Evolutionary conservation across 2,797 vertebrate genomes (phyloP).

Genomic region (Amblyraja radiata): DNA sequence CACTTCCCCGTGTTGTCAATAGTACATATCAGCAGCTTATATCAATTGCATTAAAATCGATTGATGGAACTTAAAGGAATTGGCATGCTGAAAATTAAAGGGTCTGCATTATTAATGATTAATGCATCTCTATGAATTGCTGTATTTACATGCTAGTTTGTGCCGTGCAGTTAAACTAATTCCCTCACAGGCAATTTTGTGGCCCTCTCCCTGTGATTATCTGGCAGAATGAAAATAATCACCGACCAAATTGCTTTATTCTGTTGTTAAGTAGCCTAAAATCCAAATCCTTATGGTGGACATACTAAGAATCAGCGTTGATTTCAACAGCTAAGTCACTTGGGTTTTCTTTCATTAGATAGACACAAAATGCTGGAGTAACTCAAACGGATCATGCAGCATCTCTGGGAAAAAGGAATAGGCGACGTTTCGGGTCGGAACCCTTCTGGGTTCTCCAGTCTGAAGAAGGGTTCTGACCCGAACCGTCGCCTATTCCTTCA

Average conservation of each 20-base stretch:
- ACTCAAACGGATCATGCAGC: too few species aligned
- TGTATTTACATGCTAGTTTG: background rate
- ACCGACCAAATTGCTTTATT: background rate
- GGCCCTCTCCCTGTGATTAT: background rate
- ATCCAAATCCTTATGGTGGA: background rate
- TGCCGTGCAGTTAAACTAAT: constrained; percentile 12
- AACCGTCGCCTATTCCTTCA: too few species aligned
- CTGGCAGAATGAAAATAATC: background rate
- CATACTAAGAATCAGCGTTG: background rate
- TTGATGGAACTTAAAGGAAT: constrained; percentile 22
- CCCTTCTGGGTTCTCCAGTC: too few species aligned
- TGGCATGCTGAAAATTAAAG: constrained; percentile 15
- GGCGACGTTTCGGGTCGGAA: too few species aligned
- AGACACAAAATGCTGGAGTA: background rate
- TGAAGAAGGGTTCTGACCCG: too few species aligned
- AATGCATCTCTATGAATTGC: background rate
- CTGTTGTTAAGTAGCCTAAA: constrained; percentile 14
- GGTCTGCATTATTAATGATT: background rate
- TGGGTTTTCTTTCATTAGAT: background rate
- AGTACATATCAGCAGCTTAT: constrained; percentile 27
- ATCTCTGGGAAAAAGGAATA: too few species aligned
- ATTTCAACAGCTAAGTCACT: background rate
- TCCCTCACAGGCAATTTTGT: background rate
- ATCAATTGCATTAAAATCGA: constrained; percentile 29
- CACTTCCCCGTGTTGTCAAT: constrained; percentile 15